phyloP scores from a whole-genome alignment of 1,140 invertebrate genomes.

The Atta colombica region DNA sequence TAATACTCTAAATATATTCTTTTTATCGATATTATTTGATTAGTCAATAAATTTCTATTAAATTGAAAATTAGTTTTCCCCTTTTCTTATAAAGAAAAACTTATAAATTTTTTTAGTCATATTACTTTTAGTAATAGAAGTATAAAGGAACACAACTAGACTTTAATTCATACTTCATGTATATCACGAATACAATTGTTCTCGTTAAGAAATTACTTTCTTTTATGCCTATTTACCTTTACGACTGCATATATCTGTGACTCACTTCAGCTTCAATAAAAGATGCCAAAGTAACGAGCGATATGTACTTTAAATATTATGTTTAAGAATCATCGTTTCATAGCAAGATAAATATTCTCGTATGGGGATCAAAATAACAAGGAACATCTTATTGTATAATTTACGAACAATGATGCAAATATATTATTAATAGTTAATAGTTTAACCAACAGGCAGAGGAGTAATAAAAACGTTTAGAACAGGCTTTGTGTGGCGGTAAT shows the following conservation, averaged over 20 bases:
- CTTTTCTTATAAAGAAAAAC: too few species aligned
- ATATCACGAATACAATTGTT: not conserved
- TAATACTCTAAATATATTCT: too few species aligned
- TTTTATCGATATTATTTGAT: too few species aligned
- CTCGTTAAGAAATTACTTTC: slow-evolving; percentile 22
- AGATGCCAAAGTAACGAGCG: slow-evolving; percentile 25
- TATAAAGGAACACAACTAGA: too few species aligned
- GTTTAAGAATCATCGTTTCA: slow-evolving; percentile 12
- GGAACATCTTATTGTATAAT: slow-evolving; percentile 29
- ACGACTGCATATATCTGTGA: not conserved
- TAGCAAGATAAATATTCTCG: not conserved
- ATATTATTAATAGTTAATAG: slow-evolving; percentile 49
- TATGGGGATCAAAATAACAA: slow-evolving; percentile 23
- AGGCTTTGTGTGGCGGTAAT: slow-evolving; percentile 6
- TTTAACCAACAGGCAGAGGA: not conserved
- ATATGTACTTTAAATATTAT: not conserved
- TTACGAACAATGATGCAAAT: slow-evolving; percentile 36
- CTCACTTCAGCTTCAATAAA: not conserved
- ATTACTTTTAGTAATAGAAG: too few species aligned
- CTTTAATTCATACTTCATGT: not conserved
- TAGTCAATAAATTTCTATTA: too few species aligned
- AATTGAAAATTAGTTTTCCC: too few species aligned
- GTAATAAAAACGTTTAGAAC: slow-evolving; percentile 38
- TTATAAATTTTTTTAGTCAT: too few species aligned
- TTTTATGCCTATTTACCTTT: not conserved